Evolutionary conservation across 2,113 vertebrate species (phyloP).

Genomic region (Addax nasomaculatus): DNA sequence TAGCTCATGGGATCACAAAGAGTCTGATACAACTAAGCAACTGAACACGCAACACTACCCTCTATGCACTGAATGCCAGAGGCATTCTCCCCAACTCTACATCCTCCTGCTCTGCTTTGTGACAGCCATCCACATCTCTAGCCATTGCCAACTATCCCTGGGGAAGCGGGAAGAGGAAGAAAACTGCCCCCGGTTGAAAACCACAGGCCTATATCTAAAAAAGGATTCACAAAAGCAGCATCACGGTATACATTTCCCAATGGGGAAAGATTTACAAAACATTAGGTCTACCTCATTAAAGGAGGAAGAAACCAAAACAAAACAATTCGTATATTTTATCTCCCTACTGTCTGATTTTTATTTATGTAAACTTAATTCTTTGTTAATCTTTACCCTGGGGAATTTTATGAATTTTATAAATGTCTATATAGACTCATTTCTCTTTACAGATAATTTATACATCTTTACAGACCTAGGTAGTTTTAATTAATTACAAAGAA

Average conservation of each 20-base stretch:
- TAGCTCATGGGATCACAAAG: not conserved
- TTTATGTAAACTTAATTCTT: not conserved
- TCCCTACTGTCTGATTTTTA: not conserved
- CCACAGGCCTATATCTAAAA: not conserved
- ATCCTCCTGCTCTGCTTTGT: not conserved
- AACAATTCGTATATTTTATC: not conserved
- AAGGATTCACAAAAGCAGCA: not conserved
- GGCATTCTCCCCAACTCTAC: not conserved
- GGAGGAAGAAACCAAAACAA: not conserved
- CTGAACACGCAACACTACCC: not conserved
- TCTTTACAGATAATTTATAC: not conserved
- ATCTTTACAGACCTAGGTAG: not conserved
- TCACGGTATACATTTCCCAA: not conserved
- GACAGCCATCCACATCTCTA: not conserved
- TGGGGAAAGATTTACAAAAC: not conserved
- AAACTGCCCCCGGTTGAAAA: not conserved
- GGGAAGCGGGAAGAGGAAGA: not conserved
- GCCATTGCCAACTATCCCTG: not conserved
- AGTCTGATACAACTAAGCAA: not conserved
- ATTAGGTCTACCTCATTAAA: not conserved
- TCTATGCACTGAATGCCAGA: not conserved
- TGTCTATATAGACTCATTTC: not conserved
- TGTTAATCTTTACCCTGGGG: not conserved
- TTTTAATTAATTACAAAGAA: conserved; percentile 6
- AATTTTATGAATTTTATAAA: not conserved